Conservation (phyloP, 2,113 vertebrate genomes). For the Thamnophis sirtalis region DNA sequence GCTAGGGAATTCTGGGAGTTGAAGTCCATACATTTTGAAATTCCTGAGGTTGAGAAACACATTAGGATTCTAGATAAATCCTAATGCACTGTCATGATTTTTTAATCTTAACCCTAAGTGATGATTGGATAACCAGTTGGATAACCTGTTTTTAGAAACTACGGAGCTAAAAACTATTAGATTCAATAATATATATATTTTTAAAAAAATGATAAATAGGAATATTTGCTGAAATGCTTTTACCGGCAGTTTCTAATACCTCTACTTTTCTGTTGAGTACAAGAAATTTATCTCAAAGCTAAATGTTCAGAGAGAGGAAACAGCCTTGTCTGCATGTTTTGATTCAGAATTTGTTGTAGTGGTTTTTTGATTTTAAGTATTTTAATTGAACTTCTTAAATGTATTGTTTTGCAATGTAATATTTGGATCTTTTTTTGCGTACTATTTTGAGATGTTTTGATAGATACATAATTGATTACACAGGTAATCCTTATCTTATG, state of each 20-base stretch:
- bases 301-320: neutral
- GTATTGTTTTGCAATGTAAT: neutral
- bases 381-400: neutral
- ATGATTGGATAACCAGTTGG: neutral
- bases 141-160: neutral
- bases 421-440: neutral
- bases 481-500: neutral
- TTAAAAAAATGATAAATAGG: neutral
- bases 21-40: neutral
- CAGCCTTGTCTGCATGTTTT: neutral
- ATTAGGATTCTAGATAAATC: neutral
- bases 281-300: neutral
- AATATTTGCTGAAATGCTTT: neutral
- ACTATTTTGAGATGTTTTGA: neutral
- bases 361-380: neutral
- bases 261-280: neutral
- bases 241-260: neutral
- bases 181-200: neutral
- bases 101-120: neutral
- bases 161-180: neutral
- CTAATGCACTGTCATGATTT: neutral
- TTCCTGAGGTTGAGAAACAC: neutral
- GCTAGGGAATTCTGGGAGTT: neutral
- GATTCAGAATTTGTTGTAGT: neutral
- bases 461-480: neutral